Evolutionary conservation across 2,113 vertebrate species (phyloP).

Genomic region (Podarcis cretensis): DNA sequence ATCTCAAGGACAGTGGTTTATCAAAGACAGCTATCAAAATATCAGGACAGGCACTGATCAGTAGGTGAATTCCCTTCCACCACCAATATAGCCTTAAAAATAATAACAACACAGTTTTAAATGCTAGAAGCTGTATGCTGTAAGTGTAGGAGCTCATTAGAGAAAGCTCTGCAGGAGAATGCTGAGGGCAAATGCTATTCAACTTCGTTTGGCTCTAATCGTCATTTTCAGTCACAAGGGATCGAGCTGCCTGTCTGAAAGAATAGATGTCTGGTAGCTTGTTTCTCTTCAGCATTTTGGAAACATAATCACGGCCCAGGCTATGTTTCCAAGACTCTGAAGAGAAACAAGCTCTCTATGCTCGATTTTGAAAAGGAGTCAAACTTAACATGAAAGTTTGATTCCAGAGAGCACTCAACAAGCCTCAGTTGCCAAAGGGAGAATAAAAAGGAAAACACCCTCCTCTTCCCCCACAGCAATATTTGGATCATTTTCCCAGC

Average conservation of each 20-base stretch:
- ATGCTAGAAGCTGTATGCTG: conserved; percentile 32
- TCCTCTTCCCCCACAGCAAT: not conserved
- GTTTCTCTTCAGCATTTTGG: conserved; percentile 58
- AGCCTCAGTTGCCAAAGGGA: conserved; percentile 5
- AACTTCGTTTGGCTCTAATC: conserved; percentile 59
- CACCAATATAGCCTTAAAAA: not conserved
- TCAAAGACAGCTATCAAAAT: not conserved
- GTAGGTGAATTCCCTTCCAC: not conserved
- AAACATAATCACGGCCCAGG: conserved; percentile 55
- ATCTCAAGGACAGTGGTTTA: not conserved
- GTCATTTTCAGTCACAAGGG: conserved; percentile 60
- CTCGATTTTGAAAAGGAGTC: conserved; percentile 39
- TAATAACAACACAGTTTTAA: conserved; percentile 20
- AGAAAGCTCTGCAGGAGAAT: conserved; percentile 51
- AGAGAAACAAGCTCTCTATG: too few relatives aligned
- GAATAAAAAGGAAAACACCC: too few relatives aligned
- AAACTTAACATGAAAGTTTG: conserved; percentile 38
- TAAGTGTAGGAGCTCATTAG: conserved; percentile 56
- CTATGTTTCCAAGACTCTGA: conserved; percentile 50
- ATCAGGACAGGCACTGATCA: not conserved
- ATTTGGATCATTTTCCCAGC: not conserved
- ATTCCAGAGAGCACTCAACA: conserved; percentile 34
- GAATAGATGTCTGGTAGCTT: conserved; percentile 55
- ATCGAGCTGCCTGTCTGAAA: conserved; percentile 49
- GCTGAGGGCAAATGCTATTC: conserved; percentile 65